phyloP scores from a whole-genome alignment of 1,140 invertebrate species.

The Hirudo medicinalis region DNA sequence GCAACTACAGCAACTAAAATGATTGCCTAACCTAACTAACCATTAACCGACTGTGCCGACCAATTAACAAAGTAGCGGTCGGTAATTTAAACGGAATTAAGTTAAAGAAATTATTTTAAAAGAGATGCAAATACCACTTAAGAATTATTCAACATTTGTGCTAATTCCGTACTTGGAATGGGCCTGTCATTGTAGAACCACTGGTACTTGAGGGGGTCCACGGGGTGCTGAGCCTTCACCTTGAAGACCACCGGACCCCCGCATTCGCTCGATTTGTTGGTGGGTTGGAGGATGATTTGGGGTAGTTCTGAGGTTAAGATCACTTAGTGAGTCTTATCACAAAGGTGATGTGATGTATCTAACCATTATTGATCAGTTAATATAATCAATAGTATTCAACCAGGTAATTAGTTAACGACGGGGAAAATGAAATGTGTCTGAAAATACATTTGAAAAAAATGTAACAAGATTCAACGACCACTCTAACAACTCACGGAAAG shows the following conservation, averaged over 20 bases:
- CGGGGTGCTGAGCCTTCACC: slow-evolving; percentile 7
- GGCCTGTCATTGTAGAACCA: slow-evolving; percentile 11
- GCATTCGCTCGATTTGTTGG: background rate
- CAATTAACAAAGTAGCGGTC: background rate
- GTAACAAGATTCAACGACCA: no score
- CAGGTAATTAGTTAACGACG: no score
- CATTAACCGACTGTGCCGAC: background rate
- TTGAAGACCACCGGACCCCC: slow-evolving; percentile 9
- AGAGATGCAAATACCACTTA: no score
- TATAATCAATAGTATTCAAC: no score
- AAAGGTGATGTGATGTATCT: no score
- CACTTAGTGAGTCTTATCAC: no score
- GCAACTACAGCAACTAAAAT: no score
- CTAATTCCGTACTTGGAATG: background rate
- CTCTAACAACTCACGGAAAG: no score
- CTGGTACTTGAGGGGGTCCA: background rate
- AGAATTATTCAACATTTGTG: background rate
- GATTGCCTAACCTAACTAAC: no score
- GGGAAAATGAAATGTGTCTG: no score
- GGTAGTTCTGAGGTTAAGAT: background rate
- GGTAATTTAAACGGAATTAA: background rate
- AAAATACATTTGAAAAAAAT: no score
- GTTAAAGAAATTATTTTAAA: background rate
- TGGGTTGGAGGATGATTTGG: slow-evolving; percentile 9
- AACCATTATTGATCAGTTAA: no score